These are phyloP conservation scores for Dendrolimus punctatus DNA, from an alignment of 1,140 invertebrate genomes.

Conservation along the genomic window DNA sequence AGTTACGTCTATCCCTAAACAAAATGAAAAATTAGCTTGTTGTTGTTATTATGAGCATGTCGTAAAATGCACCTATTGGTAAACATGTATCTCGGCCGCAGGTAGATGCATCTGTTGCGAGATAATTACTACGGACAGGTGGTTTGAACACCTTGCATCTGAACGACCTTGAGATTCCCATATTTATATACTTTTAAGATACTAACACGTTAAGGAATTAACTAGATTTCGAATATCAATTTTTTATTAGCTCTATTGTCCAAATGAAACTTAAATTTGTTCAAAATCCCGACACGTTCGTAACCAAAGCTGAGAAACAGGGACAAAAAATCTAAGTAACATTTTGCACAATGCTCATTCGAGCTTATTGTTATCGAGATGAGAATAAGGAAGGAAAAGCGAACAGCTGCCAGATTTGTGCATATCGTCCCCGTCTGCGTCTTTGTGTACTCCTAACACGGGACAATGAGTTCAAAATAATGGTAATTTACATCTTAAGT, in stretches of 20 bases:
- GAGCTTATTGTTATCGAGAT: constrained; percentile 41
- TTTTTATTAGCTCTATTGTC: too few relatives aligned
- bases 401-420: constrained; percentile 66
- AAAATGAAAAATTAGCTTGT: too few relatives aligned
- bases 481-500: constrained; percentile 70
- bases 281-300: not conserved
- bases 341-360: constrained; percentile 59
- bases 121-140: constrained; percentile 62
- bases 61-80: not conserved
- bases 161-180: constrained; percentile 12
- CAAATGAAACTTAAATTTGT: too few relatives aligned
- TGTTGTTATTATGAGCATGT: too few relatives aligned
- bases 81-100: constrained; percentile 19
- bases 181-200: not conserved
- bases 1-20: too few relatives aligned
- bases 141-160: constrained; percentile 45
- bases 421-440: constrained; percentile 61
- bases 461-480: constrained; percentile 58
- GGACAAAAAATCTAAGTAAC: constrained; percentile 44
- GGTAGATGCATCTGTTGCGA: constrained; percentile 60
- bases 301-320: not conserved
- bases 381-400: constrained; percentile 60
- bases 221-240: too few relatives aligned
- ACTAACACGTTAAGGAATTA: not conserved
- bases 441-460: constrained; percentile 43